Conservation (phyloP, 2,797 vertebrate genomes). For the Coregonus ussuriensis region DNA sequence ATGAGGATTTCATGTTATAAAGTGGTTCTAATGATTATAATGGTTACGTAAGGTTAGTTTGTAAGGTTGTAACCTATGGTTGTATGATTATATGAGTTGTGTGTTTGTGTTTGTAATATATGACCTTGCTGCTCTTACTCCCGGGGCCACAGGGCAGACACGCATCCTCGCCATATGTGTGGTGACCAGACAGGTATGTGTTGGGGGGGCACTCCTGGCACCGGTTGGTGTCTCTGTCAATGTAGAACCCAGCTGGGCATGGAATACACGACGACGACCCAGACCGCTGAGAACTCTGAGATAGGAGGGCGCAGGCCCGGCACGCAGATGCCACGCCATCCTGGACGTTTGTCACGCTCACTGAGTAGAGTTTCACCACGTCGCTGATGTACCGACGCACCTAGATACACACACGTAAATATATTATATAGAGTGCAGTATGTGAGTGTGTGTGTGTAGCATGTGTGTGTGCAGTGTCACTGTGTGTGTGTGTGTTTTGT, state of each 20-base stretch:
- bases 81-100: not conserved
- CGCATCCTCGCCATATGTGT: slow-evolving; percentile 86
- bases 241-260: slow-evolving; percentile 91
- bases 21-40: too few relatives aligned
- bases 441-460: too few relatives aligned
- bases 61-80: too few relatives aligned
- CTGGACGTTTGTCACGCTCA: slow-evolving; percentile 86
- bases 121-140: slow-evolving; percentile 86
- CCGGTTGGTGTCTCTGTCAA: slow-evolving; percentile 85
- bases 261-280: slow-evolving; percentile 92
- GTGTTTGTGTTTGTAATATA: not conserved
- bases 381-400: slow-evolving; percentile 85
- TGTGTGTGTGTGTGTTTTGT: not conserved
- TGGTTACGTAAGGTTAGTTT: too few relatives aligned
- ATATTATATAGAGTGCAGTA: not conserved
- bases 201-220: slow-evolving; percentile 88
- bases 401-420: slow-evolving; percentile 59
- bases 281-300: slow-evolving; percentile 70
- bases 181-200: slow-evolving; percentile 88
- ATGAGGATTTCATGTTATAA: not conserved
- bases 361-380: slow-evolving; percentile 91
- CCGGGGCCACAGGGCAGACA: slow-evolving; percentile 90
- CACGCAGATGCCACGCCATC: slow-evolving; percentile 89
- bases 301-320: slow-evolving; percentile 87
- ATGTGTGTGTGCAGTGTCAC: not conserved